Conservation (phyloP, 1,140 invertebrate genomes). For the Bombus pyrosoma region DNA sequence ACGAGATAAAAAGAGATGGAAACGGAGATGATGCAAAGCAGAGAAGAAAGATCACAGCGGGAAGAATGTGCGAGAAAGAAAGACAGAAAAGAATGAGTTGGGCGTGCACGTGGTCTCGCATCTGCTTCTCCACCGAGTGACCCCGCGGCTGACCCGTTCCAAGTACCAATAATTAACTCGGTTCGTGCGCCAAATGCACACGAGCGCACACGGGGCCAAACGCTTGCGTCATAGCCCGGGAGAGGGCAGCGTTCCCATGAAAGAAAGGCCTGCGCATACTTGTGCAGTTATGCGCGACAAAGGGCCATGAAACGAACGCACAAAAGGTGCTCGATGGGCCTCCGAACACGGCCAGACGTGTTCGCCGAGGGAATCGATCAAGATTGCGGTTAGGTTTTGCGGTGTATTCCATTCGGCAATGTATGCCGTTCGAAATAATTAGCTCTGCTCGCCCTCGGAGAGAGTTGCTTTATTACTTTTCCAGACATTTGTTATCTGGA, state of each 20-base stretch:
- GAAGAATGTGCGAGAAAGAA: conserved; percentile 4
- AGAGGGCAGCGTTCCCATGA: conserved; percentile 57
- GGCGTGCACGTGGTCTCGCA: conserved; percentile 74
- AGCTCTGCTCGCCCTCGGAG: neutral
- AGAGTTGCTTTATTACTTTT: neutral
- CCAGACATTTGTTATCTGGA: neutral
- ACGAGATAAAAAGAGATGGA: neutral
- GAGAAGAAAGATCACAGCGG: conserved; percentile 9
- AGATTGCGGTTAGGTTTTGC: neutral
- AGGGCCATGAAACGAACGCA: conserved; percentile 36
- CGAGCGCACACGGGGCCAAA: conserved; percentile 46
- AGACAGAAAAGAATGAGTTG: conserved; percentile 16
- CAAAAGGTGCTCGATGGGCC: conserved; percentile 38
- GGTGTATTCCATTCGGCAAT: neutral
- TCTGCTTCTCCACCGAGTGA: conserved; percentile 72
- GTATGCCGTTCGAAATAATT: neutral
- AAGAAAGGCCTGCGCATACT: conserved; percentile 58
- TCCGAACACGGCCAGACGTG: neutral
- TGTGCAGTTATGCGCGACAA: conserved; percentile 55
- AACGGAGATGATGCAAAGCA: conserved; percentile 1
- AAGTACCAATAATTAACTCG: conserved; percentile 78
- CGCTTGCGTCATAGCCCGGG: conserved; percentile 61
- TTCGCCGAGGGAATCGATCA: conserved; percentile 15
- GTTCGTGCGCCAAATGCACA: conserved; percentile 65
- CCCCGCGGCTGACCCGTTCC: conserved; percentile 70